Evolutionary conservation across 2,888 invertebrate genomes (phyloP).

Genomic region (Cataglyphis cursor): DNA sequence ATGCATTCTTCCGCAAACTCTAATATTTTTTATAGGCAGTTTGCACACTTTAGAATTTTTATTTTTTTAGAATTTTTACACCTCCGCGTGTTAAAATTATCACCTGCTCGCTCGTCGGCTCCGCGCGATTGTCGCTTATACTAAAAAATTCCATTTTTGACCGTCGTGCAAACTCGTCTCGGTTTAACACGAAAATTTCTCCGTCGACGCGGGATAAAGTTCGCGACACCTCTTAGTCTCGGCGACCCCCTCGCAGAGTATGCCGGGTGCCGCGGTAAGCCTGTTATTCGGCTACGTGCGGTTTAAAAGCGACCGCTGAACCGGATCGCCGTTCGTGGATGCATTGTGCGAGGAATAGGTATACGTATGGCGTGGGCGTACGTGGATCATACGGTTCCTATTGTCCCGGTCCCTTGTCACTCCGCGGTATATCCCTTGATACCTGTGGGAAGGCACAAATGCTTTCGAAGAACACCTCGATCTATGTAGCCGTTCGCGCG

Average conservation of each 20-base stretch:
- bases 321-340: conserved; percentile 68
- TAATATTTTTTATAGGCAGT: neutral
- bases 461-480: conserved; percentile 74
- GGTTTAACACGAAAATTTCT: conserved; percentile 40
- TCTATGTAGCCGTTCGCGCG: conserved; percentile 49
- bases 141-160: conserved; percentile 40
- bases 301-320: conserved; percentile 53
- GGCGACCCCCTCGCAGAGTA: neutral
- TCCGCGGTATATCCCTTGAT: conserved; percentile 77
- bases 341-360: conserved; percentile 65
- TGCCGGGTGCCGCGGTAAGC: conserved; percentile 31
- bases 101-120: neutral
- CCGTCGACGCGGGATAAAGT: conserved; percentile 43
- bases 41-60: conserved; percentile 2
- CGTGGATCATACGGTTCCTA: conserved; percentile 73
- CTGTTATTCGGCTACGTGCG: conserved; percentile 48
- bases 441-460: conserved; percentile 77
- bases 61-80: conserved; percentile 11
- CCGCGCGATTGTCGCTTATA: neutral
- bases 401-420: conserved; percentile 81
- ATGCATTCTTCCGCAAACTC: neutral
- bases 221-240: conserved; percentile 49
- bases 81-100: conserved; percentile 24
- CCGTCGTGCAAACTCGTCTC: conserved; percentile 9
- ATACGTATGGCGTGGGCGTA: conserved; percentile 53